Percentiles rank a stretch among this genome's conserved stretches.
These are phyloP conservation scores for Petromus typicus DNA, from an alignment of 2,113 vertebrate genomes.

Conservation along the genomic window DNA sequence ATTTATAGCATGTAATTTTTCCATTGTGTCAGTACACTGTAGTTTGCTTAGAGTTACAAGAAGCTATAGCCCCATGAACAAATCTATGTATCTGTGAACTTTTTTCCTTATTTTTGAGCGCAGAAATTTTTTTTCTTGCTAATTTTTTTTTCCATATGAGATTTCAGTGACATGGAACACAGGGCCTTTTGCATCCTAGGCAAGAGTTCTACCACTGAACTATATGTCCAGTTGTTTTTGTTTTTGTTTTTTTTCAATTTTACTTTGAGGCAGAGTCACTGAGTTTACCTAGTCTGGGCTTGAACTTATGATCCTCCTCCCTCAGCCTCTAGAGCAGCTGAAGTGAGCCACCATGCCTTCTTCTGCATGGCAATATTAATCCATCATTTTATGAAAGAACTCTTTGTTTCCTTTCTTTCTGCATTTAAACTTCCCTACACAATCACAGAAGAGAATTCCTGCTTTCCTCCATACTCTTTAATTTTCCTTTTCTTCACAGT, in stretches of 20 bases:
- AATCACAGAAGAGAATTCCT: not conserved
- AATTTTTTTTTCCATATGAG: not conserved
- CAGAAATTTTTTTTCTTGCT: conserved; percentile 13
- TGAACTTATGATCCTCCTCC: not conserved
- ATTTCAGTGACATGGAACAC: not conserved
- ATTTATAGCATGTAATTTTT: conserved; percentile 22
- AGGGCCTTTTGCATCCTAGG: not conserved
- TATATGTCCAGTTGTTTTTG: not conserved
- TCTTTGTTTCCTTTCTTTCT: conserved; percentile 9
- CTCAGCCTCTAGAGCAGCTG: no score
- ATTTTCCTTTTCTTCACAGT: conserved; percentile 14
- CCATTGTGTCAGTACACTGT: not conserved
- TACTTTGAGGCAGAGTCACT: not conserved
- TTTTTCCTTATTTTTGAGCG: conserved; percentile 31
- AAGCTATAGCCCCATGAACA: not conserved
- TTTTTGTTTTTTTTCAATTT: not conserved
- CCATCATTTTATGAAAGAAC: conserved; percentile 13
- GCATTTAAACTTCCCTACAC: conserved; percentile 5
- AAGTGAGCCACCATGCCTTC: no score
- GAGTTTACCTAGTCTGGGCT: not conserved
- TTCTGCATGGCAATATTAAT: conserved; percentile 37
- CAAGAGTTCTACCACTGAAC: not conserved
- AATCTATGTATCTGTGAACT: not conserved
- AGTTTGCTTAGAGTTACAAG: not conserved
- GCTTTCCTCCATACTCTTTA: not conserved